A percentile compares a stretch with the other conserved stretches of the same genome.
phyloP scores from a whole-genome alignment of 2,888 invertebrate species.

The Xylota sylvarum region DNA sequence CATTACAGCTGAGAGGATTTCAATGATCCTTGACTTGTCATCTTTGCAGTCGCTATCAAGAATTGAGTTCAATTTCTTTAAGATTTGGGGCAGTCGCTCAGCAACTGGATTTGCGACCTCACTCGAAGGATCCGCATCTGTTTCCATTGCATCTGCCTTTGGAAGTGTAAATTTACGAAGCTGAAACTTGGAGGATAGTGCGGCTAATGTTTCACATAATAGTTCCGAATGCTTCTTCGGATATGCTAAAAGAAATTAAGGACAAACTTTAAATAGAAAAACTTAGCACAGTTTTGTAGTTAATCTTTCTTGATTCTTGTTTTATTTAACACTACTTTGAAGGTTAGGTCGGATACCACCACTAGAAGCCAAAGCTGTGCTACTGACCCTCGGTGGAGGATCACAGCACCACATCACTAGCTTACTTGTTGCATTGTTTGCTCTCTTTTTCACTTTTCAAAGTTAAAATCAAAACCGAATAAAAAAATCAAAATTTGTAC shows the following conservation, averaged over 20 bases:
- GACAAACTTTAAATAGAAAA: neutral
- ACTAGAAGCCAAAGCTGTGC: too few relatives aligned
- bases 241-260: constrained; percentile 78
- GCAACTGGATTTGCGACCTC: constrained; percentile 76
- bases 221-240: constrained; percentile 84
- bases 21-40: constrained; percentile 86
- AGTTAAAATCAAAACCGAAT: too few relatives aligned
- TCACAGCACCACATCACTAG: too few relatives aligned
- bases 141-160: constrained; percentile 79
- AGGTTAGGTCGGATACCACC: too few relatives aligned
- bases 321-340: too few relatives aligned
- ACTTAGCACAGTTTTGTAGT: too few relatives aligned
- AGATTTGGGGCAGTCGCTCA: constrained; percentile 82
- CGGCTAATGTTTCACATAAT: constrained; percentile 91
- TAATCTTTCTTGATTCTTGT: too few relatives aligned
- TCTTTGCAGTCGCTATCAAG: constrained; percentile 80
- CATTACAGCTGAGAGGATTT: constrained; percentile 92
- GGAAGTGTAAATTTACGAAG: constrained; percentile 81
- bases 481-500: neutral
- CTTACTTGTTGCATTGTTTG: too few relatives aligned
- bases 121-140: constrained; percentile 76
- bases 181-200: constrained; percentile 88
- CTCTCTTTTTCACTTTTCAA: too few relatives aligned
- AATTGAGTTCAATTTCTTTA: constrained; percentile 82
- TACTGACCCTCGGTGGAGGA: too few relatives aligned